Evolutionary conservation across 2,888 invertebrate species (phyloP), one percentile per base, ranked within the genome.

Genomic region (Melanostoma scalare): DNA sequence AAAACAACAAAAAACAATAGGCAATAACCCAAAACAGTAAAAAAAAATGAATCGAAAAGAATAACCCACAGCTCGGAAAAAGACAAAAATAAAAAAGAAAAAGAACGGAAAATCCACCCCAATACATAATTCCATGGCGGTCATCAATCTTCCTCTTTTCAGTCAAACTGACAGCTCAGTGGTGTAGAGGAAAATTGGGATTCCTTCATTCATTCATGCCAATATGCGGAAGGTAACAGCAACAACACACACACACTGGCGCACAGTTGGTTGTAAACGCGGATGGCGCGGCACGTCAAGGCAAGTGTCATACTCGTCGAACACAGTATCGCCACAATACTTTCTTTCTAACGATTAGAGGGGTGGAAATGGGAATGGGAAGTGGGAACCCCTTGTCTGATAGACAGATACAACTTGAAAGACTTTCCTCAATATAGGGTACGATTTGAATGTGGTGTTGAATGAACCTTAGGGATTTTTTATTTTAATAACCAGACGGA

Each of bases 91-190:
- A 86, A 86, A 87, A 86, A 78, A 55, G 85, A 86, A 50, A 68
- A 55, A 35, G 33, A 46, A 50, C 35, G 55, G 67, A 63, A 76
- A 71, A 82, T 81, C 86, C 86, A 86, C 86, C 87, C 87, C 86
- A 84, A 86, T 88, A 88, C 89, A 89, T 89, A 90, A 88, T 90
- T 90, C 88, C 89, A 91, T 91, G 91, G 91, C 91, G 90, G 91
- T 91, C 91, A 91, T 91, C 91, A 91, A 91, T 91, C 91, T 91
- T 91, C 90, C 89, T 91, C 89, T 88, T 89, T 89, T 89, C 90
- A 88, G 88, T 89, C 88, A 86, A 89, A 89, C 88, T 91, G 91
- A 91, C 91, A 91, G 91, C 89, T 90, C 87, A 89, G 90, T 89
- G 89, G 90, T 84, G 86, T 82, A 81, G 85, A 84, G 84, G 73